These are phyloP conservation scores for Poicephalus meyeri DNA, from an alignment of 2,113 vertebrate species.

Conservation along the genomic window DNA sequence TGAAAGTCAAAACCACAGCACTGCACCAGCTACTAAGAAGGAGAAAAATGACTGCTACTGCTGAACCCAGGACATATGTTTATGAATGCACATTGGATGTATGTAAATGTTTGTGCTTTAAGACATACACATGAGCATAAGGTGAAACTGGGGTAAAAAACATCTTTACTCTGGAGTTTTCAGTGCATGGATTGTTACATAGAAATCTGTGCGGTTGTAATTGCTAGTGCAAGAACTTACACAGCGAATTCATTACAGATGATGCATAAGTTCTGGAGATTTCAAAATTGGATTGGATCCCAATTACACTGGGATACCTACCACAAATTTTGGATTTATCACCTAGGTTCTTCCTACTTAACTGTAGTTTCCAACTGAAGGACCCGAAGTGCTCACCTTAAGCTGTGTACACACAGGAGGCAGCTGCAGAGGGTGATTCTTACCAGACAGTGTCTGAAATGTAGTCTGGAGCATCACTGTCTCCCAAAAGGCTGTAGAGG, in stretches of 20 bases:
- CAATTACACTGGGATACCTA: not conserved
- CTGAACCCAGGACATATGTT: not conserved
- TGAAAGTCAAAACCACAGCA: too few relatives aligned
- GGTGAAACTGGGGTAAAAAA: not conserved
- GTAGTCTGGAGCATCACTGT: not conserved
- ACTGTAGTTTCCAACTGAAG: not conserved
- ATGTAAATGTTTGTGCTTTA: not conserved
- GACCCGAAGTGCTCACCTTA: not conserved
- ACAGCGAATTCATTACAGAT: not conserved
- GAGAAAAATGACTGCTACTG: too few relatives aligned
- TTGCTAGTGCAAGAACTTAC: fast-evolving
- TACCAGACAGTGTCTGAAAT: not conserved
- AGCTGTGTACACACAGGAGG: not conserved
- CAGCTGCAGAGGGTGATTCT: not conserved
- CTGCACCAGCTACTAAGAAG: too few relatives aligned
- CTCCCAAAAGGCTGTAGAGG: not conserved
- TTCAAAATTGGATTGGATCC: not conserved
- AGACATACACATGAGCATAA: not conserved
- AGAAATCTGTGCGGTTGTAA: not conserved
- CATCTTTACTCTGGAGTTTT: not conserved
- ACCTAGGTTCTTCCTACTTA: not conserved
- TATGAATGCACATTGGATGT: not conserved
- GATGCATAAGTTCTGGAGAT: not conserved
- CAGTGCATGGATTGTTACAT: not conserved
- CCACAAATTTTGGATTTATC: not conserved